Evolutionary conservation across 2,888 invertebrate species (phyloP).

Genomic region (Diaperis boleti): DNA sequence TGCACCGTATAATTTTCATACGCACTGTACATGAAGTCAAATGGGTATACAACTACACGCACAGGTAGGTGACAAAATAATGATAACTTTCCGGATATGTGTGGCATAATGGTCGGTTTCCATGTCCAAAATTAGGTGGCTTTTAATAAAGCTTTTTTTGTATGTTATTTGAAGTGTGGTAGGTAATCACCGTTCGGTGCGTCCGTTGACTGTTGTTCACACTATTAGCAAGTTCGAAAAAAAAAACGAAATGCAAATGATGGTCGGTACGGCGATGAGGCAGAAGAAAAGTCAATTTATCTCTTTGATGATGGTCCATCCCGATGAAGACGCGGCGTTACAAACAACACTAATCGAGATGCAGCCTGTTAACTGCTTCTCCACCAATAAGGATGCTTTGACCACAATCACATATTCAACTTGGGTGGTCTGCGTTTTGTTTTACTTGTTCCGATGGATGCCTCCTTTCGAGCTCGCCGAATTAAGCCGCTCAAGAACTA

Average conservation of each 20-base stretch:
- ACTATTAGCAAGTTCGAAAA: neutral
- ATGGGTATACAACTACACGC: constrained; percentile 46
- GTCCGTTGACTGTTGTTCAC: constrained; percentile 12
- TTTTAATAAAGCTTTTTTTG: constrained; percentile 47
- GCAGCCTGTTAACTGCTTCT: constrained; percentile 56
- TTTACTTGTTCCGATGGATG: constrained; percentile 60
- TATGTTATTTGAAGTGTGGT: constrained; percentile 10
- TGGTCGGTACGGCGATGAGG: neutral
- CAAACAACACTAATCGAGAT: constrained; percentile 58
- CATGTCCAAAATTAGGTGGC: constrained; percentile 46
- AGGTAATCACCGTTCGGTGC: constrained; percentile 29
- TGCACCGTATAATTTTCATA: constrained; percentile 34
- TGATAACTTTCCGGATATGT: constrained; percentile 50
- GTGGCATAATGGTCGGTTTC: constrained; percentile 45
- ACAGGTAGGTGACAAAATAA: constrained; percentile 57
- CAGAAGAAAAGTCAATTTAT: constrained; percentile 23
- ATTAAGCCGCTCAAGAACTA: constrained; percentile 37
- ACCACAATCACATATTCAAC: constrained; percentile 63
- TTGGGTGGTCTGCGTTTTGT: constrained; percentile 67
- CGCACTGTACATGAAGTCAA: constrained; percentile 47
- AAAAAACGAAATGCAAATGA: neutral
- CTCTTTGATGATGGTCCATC: constrained; percentile 37
- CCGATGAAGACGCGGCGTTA: constrained; percentile 52
- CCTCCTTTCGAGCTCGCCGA: constrained; percentile 42
- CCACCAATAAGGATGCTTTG: constrained; percentile 59